Conservation (phyloP, 2,113 vertebrate species). For the Copsychus sechellarum region DNA sequence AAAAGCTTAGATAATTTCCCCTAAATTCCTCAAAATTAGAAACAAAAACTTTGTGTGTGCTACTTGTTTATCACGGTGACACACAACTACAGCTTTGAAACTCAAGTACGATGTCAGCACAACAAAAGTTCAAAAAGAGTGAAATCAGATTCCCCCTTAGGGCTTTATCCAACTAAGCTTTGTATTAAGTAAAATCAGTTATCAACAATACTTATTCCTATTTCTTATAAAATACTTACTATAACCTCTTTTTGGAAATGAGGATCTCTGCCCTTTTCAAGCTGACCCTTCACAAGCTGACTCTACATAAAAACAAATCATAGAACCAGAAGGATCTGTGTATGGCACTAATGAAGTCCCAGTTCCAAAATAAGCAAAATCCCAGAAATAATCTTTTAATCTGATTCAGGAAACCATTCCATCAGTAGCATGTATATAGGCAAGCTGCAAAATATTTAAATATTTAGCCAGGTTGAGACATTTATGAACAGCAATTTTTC, state of each 20-base stretch:
- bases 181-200: not conserved
- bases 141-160: not conserved
- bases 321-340: not conserved
- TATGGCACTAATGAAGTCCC: not conserved
- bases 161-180: not conserved
- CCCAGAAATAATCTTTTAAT: not conserved
- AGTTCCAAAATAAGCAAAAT: not conserved
- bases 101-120: not conserved
- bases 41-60: not conserved
- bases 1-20: not conserved
- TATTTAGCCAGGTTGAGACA: not conserved
- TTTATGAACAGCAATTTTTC: not conserved
- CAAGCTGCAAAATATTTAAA: not conserved
- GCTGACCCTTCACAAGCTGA: not conserved
- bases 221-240: not conserved
- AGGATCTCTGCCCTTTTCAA: not conserved
- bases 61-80: not conserved
- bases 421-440: not conserved
- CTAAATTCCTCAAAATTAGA: not conserved
- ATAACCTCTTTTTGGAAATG: not conserved
- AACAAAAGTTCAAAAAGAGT: not conserved
- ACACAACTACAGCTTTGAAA: not conserved
- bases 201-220: not conserved
- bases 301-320: not conserved
- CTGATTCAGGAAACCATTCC: not conserved